Base-by-base conservation (phyloP, 2,797 vertebrate genomes). In the Enteromius fasciolatus region DNA sequence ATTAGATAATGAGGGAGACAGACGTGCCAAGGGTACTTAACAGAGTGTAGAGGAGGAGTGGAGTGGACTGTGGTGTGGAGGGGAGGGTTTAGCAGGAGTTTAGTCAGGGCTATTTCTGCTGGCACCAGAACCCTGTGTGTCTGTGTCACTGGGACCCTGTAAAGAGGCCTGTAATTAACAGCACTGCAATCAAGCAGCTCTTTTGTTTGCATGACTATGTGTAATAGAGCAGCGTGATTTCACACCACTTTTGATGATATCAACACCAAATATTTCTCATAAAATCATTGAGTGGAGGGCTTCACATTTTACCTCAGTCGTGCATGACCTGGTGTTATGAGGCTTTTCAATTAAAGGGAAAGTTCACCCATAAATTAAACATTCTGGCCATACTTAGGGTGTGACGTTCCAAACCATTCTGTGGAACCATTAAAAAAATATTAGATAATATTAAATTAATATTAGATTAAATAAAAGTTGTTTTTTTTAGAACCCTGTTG, bases 1-100 rank as follows among this genome's bases (percentile, higher is more conserved):
- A 89, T 89, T 83, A 87, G 86, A 86, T 88, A 88, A 87, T 88
- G 76, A 81, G 81, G 82, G 64, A 75, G 75, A 77, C 79, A 44
- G 76, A 74, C 68, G 31, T 86, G 81, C 85, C 85, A 76, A 82
- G 81, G 54, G 73, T 77, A 57, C 83, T 87, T 54, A 12, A 78
- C 9, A n/a, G 66, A 78, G 76, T 39, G 36, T 72, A 57, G 66
- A 76, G 76, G 63, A 73, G 57, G 86, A 78, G 74, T 80, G 66
- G 76, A 85, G 83, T 80, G 74, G 75, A 82, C 64, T 75, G 72
- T 23, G 46, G 28, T 28, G 41, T 23, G 23, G 66, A 48, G 67
- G 52, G 61, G 63, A 46, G 69, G 88, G 84, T 78, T 39, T 90
- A 78, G 78, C 70, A 59, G 36, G 41, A 83, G 90, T 92, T 93